phyloP scores from a whole-genome alignment of 2,888 invertebrate species.

The Drosophila nigricruria region DNA sequence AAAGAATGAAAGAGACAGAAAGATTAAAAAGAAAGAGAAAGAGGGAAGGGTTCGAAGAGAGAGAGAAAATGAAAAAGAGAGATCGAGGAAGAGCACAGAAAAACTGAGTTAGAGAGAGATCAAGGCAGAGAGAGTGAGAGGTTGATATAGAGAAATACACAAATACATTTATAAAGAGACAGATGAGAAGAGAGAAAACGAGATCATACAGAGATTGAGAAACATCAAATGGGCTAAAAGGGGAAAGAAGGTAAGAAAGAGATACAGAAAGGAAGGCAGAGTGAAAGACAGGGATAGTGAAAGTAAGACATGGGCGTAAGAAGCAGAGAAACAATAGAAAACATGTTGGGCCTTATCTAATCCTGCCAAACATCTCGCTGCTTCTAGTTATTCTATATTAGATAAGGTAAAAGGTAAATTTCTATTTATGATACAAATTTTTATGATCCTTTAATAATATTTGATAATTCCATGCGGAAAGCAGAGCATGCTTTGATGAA shows the following conservation, averaged over 20 bases:
- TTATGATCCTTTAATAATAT: neutral
- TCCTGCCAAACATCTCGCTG: no score
- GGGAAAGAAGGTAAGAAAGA: neutral
- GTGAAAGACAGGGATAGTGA: neutral
- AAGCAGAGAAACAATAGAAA: neutral
- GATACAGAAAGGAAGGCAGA: neutral
- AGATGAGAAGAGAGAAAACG: no score
- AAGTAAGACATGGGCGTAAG: neutral
- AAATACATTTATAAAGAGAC: no score
- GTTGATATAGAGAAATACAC: neutral
- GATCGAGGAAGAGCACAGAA: accelerated
- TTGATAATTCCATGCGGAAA: neutral
- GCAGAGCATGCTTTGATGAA: neutral
- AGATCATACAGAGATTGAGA: no score
- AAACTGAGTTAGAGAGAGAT: neutral
- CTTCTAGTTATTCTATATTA: no score
- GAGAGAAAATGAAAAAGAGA: neutral
- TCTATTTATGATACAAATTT: no score
- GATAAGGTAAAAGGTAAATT: no score
- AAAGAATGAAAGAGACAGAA: neutral
- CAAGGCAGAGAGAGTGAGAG: neutral
- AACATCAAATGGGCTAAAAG: no score
- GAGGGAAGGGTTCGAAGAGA: neutral
- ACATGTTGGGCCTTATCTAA: no score
- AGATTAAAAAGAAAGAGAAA: neutral